Base-by-base conservation (phyloP, 2,113 vertebrate genomes). In the Regulus satrapa region DNA sequence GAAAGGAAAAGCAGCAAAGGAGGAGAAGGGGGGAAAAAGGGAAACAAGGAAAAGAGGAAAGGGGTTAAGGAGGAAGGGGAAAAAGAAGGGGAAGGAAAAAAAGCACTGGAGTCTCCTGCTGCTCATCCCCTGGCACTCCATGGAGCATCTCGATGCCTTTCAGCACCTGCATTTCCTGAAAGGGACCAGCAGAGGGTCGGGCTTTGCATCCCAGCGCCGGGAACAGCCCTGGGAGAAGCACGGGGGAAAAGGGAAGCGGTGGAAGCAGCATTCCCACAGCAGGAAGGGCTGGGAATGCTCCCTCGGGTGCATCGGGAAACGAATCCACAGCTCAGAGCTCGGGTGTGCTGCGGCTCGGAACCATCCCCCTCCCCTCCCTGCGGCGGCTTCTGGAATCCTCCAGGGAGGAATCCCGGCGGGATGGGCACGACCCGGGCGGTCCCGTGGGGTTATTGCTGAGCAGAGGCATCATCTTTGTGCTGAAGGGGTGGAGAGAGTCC, bases 401-500 rank as follows among this genome's bases (percentile, higher is more conserved):
- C 68, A 9, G 1, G 10, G n/a, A n/a, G 52, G 45, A 32, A 67
- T 10, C 24, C 68, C 2, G 7, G 51, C 5, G 1, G 67, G 51
- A 13, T 5, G 75, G 34, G 20, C 16, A 26, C 2, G 3, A 28
- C 7, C 38, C 6, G 4, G n/a, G 66, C 43, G 31, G 32, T 34
- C 52, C 36, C 14, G 14, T 6, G 54, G 45, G 77, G 77, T 89
- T 89, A 89, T 89, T 89, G 87, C 87, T 89, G 77, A 82, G 78
- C 31, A 11, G 94, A 98, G 96, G 97, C 96, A 93, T 95, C 96
- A 94, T 96, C 81, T 96, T 88, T 97, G 94, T 96, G 97, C 96
- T 97, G 92, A 97, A 97, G 93, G 95, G 95, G 94, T 88, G 94
- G 97, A 97, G 96, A 97, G 94, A 88, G 90, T 43, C 94, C 95